These are phyloP conservation scores for Myanophis thanlyinensis DNA, from an alignment of 2,113 vertebrate genomes.

Conservation along the genomic window DNA sequence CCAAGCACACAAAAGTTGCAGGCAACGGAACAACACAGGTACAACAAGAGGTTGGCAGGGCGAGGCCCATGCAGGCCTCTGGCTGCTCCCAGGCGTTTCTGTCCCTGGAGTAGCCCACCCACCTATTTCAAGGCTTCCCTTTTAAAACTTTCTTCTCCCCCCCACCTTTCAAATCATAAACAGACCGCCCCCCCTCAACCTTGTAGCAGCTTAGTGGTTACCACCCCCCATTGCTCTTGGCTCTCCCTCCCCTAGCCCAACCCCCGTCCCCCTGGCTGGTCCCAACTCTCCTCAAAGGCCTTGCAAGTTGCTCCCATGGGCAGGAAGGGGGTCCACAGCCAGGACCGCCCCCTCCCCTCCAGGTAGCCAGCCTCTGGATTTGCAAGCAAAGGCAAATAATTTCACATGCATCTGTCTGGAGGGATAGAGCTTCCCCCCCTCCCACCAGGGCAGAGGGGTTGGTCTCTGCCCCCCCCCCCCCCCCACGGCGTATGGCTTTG, in stretches of 20 bases:
- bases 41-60: slow-evolving; percentile 20
- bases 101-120: not conserved
- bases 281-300: not conserved
- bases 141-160: not conserved
- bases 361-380: not conserved
- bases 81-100: not conserved
- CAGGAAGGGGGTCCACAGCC: not conserved
- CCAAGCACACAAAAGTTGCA: slow-evolving; percentile 67
- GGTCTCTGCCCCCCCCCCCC: slow-evolving; percentile 39
- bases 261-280: not conserved
- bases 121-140: not conserved
- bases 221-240: not conserved
- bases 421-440: not conserved
- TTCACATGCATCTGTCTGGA: not conserved
- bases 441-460: too few relatives aligned
- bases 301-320: not conserved
- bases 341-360: not conserved
- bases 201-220: not conserved
- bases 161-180: not conserved
- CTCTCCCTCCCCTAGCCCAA: not conserved
- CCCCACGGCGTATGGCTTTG: slow-evolving; percentile 62
- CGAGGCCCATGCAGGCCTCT: too few relatives aligned
- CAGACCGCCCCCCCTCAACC: not conserved
- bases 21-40: slow-evolving; percentile 59
- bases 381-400: not conserved